A percentile compares a stretch with the other conserved stretches of the same genome.
These are phyloP conservation scores for Cyclophora punctaria DNA, from an alignment of 2,888 invertebrate species.

Conservation along the genomic window DNA sequence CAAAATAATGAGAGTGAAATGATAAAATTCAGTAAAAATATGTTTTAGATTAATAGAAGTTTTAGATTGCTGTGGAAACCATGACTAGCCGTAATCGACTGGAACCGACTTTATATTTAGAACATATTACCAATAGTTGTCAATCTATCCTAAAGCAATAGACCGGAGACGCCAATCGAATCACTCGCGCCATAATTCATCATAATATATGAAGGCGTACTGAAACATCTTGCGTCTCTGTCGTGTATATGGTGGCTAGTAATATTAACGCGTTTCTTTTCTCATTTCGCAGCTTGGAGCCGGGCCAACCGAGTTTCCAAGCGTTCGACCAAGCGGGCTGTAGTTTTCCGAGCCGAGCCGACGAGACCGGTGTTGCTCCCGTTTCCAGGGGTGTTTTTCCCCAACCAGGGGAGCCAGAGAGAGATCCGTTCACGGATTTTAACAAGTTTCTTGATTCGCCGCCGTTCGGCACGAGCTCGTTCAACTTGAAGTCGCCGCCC, in stretches of 20 bases:
- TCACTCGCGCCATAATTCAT: constrained; percentile 69
- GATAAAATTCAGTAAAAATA: too few relatives aligned
- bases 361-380: constrained; percentile 65
- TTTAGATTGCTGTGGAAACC: too few relatives aligned
- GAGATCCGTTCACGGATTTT: constrained; percentile 50
- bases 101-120: constrained; percentile 50
- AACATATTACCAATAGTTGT: constrained; percentile 52
- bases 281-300: constrained; percentile 76
- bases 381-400: constrained; percentile 38
- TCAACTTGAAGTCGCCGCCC: constrained; percentile 37
- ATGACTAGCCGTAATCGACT: constrained; percentile 22
- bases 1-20: too few relatives aligned
- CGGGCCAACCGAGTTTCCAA: constrained; percentile 74
- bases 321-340: constrained; percentile 66
- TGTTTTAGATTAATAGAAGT: too few relatives aligned
- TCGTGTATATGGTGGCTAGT: constrained; percentile 58
- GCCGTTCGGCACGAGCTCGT: constrained; percentile 41
- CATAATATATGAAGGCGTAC: constrained; percentile 59
- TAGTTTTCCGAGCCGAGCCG: constrained; percentile 71
- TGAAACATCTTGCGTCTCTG: constrained; percentile 60
- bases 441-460: constrained; percentile 45
- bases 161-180: constrained; percentile 61
- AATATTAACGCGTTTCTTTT: constrained; percentile 70
- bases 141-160: constrained; percentile 62
- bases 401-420: constrained; percentile 47